Evolutionary conservation across 1,140 invertebrate genomes (phyloP), one percentile per base, ranked within the genome.

Genomic region (Micrasema minimum): DNA sequence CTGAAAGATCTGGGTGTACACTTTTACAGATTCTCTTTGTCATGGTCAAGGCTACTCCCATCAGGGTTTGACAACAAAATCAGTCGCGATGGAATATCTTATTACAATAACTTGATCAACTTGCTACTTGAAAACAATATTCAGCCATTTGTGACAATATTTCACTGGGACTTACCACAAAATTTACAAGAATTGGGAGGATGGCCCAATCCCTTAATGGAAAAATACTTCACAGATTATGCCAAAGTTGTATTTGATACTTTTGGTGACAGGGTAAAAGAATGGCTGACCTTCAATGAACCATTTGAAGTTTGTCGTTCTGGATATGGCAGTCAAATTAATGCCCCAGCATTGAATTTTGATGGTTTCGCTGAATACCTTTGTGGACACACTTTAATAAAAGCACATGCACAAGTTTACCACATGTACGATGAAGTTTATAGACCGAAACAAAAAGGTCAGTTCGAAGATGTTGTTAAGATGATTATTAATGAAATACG

Each of bases 401-500:
- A 81, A 74, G 83, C 87, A 0, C 87, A 88, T 75, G 86, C 85
- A 2, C 83, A 81, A 77, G 84, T 80, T 3, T 87, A 85, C 53
- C 81, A 84, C 61, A 79, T 90, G 64, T 90, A 90, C 70, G 79
- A 89, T 51, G 73, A 81, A 0, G 79, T 88, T 66, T 93, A 89
- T 77, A 83, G 86, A 76, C 43, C 79, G 4, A 75, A 75, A 6
- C 89, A 92, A 76, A 82, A 86, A 72, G 90, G 89, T 81, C 79
- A 85, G 45, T n/a, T n/a, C n/a, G n/a, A n/a, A n/a, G n/a, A n/a
- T n/a, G n/a, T n/a, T n/a, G n/a, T n/a, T n/a, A n/a, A n/a, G n/a
- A n/a, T n/a, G n/a, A n/a, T n/a, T n/a, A n/a, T n/a, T n/a, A n/a
- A n/a, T n/a, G n/a, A n/a, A n/a, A n/a, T n/a, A n/a, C n/a, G n/a